phyloP scores from a whole-genome alignment of 2,888 invertebrate genomes.

The Leucozona laternaria region DNA sequence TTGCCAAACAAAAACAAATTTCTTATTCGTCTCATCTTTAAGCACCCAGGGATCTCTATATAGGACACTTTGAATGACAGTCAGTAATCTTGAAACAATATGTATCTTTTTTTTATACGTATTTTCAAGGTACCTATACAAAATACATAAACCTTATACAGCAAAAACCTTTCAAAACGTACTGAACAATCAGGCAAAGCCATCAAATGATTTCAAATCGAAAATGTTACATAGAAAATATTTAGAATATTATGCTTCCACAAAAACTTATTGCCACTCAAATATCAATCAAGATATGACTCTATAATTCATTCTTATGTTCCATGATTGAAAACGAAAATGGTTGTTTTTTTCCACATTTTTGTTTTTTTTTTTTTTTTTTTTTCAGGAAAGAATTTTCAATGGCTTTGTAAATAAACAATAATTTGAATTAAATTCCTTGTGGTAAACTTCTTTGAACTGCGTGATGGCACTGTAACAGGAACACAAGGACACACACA shows the following conservation, averaged over 20 bases:
- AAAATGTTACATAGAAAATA: conserved; percentile 5
- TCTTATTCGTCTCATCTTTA: conserved; percentile 9
- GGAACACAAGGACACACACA: not conserved
- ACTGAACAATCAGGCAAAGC: not conserved
- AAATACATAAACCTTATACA: not conserved
- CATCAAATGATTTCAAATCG: conserved; percentile 25
- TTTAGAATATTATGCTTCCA: not conserved
- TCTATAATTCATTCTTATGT: conserved; percentile 50
- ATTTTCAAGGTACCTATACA: not conserved
- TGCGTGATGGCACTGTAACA: not conserved
- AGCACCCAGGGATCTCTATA: not conserved
- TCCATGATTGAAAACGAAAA: conserved; percentile 15
- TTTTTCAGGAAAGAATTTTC: conserved; percentile 14
- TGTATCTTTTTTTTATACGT: not conserved
- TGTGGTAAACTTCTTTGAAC: conserved; percentile 17
- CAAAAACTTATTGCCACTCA: conserved; percentile 48
- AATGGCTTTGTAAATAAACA: conserved; percentile 48
- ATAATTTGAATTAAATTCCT: conserved; percentile 37
- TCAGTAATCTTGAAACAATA: conserved; percentile 4
- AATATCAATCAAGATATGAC: conserved; percentile 61
- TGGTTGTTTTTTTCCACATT: not conserved
- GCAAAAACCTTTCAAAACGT: not conserved
- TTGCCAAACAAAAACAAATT: conserved; percentile 17
- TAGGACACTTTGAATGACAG: conserved; percentile 13
- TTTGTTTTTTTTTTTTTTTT: not conserved